These are phyloP conservation scores for Nyctibius bracteatus DNA, from an alignment of 2,113 vertebrate species.

Conservation along the genomic window DNA sequence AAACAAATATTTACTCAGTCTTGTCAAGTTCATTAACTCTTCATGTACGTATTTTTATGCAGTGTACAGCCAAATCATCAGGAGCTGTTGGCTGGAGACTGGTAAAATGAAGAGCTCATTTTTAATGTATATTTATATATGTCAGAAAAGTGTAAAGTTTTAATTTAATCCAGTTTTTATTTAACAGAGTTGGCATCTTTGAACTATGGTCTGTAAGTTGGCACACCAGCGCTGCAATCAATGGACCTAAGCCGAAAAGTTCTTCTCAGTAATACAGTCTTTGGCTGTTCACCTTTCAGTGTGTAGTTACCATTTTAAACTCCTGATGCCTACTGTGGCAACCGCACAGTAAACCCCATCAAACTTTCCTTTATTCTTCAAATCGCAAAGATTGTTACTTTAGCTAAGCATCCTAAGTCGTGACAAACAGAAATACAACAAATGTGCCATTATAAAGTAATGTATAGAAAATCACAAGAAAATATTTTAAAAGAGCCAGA, in stretches of 20 bases:
- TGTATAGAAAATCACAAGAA: neutral
- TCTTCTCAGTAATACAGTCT: neutral
- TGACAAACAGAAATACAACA: neutral
- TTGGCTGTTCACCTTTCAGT: neutral
- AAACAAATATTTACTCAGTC: constrained; percentile 28
- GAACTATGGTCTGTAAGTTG: neutral
- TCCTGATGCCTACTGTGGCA: neutral
- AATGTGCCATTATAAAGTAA: neutral
- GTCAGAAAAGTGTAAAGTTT: neutral
- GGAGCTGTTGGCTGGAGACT: neutral
- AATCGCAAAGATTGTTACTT: neutral
- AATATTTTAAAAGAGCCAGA: neutral
- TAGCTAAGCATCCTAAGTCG: neutral
- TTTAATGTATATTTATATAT: neutral
- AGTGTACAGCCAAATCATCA: neutral
- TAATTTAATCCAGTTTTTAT: neutral
- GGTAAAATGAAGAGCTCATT: neutral
- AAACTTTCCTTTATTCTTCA: neutral
- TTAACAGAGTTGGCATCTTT: neutral
- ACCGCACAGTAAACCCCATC: neutral
- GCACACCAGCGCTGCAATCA: neutral
- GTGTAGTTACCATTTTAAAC: neutral
- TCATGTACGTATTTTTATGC: neutral
- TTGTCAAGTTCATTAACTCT: constrained; percentile 1
- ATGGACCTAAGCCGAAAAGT: neutral